Evolutionary conservation across 1,140 invertebrate species (phyloP).

Genomic region (Aleiodes sp.): DNA sequence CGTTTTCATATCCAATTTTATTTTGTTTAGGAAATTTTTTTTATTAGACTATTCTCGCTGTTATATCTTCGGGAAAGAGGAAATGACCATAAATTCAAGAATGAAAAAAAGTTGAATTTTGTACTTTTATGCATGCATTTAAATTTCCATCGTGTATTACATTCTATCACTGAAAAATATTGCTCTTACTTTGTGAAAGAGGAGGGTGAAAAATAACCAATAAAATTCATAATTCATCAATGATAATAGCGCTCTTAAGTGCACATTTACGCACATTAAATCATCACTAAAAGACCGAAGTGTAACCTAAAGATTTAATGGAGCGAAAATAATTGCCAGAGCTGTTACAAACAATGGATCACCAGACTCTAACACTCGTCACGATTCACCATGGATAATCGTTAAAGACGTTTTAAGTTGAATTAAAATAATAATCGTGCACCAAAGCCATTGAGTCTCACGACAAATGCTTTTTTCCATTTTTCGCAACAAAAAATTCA

Average conservation of each 20-base stretch:
- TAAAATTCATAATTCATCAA: not conserved
- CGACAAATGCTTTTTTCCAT: not conserved
- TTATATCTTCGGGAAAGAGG: too few relatives aligned
- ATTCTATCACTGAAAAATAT: not conserved
- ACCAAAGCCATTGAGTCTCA: not conserved
- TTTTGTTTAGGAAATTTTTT: too few relatives aligned
- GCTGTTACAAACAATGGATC: not conserved
- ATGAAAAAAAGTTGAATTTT: too few relatives aligned
- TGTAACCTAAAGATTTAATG: slow-evolving; percentile 4
- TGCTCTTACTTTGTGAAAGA: not conserved
- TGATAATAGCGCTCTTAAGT: not conserved
- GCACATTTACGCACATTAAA: not conserved
- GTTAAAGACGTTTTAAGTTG: not conserved
- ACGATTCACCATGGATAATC: slow-evolving; percentile 10
- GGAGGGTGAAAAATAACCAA: not conserved
- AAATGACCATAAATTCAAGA: too few relatives aligned
- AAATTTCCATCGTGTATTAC: too few relatives aligned
- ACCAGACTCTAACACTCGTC: slow-evolving; percentile 1
- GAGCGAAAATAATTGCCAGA: not conserved
- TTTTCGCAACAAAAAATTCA: not conserved
- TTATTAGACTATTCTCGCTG: too few relatives aligned
- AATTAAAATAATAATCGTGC: slow-evolving; percentile 24
- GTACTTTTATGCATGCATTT: too few relatives aligned
- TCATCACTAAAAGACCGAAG: not conserved
- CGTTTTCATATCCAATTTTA: too few relatives aligned